Conservation (phyloP, 2,797 vertebrate species). For the Parauchenoglanis punctatus region DNA sequence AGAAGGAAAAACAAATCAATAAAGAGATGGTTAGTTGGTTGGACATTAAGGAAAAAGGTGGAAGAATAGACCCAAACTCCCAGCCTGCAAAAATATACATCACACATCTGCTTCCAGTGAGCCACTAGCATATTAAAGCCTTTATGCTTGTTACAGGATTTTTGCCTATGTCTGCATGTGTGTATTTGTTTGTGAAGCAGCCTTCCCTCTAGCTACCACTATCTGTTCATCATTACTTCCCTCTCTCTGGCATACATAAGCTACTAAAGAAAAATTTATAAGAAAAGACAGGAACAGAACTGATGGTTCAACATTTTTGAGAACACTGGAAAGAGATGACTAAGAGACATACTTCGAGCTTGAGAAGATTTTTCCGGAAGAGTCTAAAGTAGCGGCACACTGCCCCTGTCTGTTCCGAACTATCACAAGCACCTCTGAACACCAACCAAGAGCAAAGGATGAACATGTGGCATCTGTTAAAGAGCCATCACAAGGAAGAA, state of each 20-base stretch:
- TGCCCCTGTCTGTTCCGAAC: slow-evolving; percentile 20
- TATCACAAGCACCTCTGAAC: slow-evolving; percentile 45
- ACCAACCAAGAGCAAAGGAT: slow-evolving; percentile 47
- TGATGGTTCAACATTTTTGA: not conserved
- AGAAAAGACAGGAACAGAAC: not conserved
- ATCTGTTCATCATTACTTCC: slow-evolving; percentile 49
- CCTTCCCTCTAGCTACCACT: slow-evolving; percentile 34
- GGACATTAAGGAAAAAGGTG: slow-evolving; percentile 19
- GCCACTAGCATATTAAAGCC: slow-evolving; percentile 61
- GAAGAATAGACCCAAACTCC: slow-evolving; percentile 42
- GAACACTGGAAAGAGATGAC: slow-evolving; percentile 1
- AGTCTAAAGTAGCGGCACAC: slow-evolving; percentile 20
- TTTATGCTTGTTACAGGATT: slow-evolving; percentile 62
- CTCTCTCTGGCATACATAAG: not conserved
- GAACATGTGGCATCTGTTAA: slow-evolving; percentile 75
- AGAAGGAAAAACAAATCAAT: not conserved
- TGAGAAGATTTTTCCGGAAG: not conserved
- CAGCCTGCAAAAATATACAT: slow-evolving; percentile 60
- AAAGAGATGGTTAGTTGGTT: not conserved
- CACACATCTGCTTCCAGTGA: slow-evolving; percentile 65
- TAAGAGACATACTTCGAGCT: slow-evolving; percentile 12
- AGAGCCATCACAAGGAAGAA: slow-evolving; percentile 65
- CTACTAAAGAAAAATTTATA: not conserved
- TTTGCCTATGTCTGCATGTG: slow-evolving; percentile 33
- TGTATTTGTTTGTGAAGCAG: slow-evolving; percentile 42